Evolutionary conservation across 2,113 vertebrate species (phyloP).

Genomic region (Nyctibius bracteatus): DNA sequence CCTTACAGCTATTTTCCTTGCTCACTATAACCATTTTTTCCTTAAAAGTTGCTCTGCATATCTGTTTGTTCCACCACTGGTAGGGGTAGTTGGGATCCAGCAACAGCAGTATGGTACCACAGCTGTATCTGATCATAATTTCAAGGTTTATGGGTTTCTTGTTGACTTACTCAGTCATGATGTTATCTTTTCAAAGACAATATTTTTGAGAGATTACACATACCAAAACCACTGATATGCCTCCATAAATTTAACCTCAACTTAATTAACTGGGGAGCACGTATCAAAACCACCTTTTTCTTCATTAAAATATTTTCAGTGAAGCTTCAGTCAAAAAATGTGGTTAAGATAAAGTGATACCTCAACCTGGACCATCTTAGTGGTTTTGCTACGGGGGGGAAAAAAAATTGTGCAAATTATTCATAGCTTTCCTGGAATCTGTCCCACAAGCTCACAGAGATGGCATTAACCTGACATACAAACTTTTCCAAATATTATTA

Average conservation of each 20-base stretch:
- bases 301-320: background rate
- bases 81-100: background rate
- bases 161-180: background rate
- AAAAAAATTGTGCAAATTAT: background rate
- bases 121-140: background rate
- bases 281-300: background rate
- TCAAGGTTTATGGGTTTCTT: background rate
- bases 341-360: background rate
- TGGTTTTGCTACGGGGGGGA: background rate
- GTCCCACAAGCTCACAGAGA: background rate
- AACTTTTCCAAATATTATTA: conserved; percentile 18
- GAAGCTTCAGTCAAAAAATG: background rate
- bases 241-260: background rate
- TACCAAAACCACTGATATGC: background rate
- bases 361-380: background rate
- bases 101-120: background rate
- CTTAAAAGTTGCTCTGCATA: background rate
- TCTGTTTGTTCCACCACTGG: background rate
- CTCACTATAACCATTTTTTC: background rate
- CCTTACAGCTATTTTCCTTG: background rate
- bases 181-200: background rate
- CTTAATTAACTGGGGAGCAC: background rate
- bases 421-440: background rate
- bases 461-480: background rate
- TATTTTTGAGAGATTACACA: background rate